Percentiles rank a stretch among this genome's conserved stretches.
Conservation (phyloP, 1,140 invertebrate genomes). For the Phortica variegata region DNA sequence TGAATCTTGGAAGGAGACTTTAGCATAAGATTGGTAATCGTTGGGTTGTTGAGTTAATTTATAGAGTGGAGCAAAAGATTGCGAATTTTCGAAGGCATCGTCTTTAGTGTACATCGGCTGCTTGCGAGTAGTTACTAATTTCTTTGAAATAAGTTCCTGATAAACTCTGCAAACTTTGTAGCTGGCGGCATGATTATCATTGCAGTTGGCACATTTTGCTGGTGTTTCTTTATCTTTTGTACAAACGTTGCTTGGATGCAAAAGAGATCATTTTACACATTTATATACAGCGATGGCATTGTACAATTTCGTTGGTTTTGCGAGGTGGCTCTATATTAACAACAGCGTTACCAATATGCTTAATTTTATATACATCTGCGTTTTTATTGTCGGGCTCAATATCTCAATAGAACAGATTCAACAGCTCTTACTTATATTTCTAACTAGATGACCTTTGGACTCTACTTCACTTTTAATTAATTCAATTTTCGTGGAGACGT, state of each 20-base stretch:
- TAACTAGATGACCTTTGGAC: neutral
- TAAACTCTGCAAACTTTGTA: too few species aligned
- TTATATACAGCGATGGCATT: neutral
- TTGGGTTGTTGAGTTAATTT: too few species aligned
- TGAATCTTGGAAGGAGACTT: too few species aligned
- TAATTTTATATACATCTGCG: neutral
- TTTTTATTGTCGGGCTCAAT: constrained; percentile 1
- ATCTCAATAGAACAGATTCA: neutral
- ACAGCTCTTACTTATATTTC: neutral
- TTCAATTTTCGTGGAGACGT: neutral
- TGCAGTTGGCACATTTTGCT: neutral
- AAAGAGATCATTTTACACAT: neutral
- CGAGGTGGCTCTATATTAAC: too few species aligned
- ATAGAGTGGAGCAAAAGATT: too few species aligned
- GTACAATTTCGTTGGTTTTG: neutral
- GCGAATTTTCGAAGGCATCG: too few species aligned
- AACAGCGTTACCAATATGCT: too few species aligned
- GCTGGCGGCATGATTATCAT: too few species aligned
- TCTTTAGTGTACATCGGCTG: too few species aligned
- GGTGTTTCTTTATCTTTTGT: neutral
- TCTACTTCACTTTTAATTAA: neutral
- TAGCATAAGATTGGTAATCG: too few species aligned
- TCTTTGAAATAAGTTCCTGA: too few species aligned
- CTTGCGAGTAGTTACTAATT: too few species aligned
- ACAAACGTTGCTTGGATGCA: neutral